Base-by-base conservation (phyloP, 1,140 invertebrate genomes). In the Drosophila trapezifrons region DNA sequence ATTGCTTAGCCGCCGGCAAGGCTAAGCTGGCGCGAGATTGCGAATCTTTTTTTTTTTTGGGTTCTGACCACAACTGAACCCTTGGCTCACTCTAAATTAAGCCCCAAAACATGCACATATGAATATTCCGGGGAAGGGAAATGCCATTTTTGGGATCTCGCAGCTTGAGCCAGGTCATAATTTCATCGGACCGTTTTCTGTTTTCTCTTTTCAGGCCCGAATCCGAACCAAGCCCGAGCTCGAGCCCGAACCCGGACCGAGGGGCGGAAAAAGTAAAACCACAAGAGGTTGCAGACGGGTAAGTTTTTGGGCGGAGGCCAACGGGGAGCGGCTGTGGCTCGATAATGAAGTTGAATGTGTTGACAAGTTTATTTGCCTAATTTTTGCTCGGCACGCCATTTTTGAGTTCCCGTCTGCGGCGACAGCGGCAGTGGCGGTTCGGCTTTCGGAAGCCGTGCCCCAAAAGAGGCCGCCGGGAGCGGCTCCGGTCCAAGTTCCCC, bases 331-430 rank as follows among this genome's bases (percentile, higher is more conserved):
- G 57, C 43, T 38, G 66, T 18, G 47, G 49, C 66, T 57, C 79
- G 75, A 82, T 82, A 82, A 82, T 82, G 74, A 82, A 82, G 80
- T 82, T 62, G 79, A 75, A 82, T 82, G 80, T 78, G 80, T 82
- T 82, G 80, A 82, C 80, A 82, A 82, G 80, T 82, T 82, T 74
- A 82, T 82, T 82, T 82, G 63, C 73, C 78, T 82, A 82, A 82
- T 82, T 82, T 74, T 71, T 62, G 59, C 62, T 42, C 59, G 64
- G 64, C 80, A 82, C 80, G 80, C 79, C 63, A 82, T 82, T 78
- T 82, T 82, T 65, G 52, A 81, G 78, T 72, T 77, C 15, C 66
- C 56, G 20, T 38, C 49, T 43, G 32, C 40, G 37, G 46, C 35
- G 22, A 17, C 22, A 3, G 22, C 13, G 20, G 45, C 22, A n/a